Evolutionary conservation across 2,888 invertebrate genomes (phyloP), one percentile per base, ranked within the genome.

Genomic region (Macaria notata): DNA sequence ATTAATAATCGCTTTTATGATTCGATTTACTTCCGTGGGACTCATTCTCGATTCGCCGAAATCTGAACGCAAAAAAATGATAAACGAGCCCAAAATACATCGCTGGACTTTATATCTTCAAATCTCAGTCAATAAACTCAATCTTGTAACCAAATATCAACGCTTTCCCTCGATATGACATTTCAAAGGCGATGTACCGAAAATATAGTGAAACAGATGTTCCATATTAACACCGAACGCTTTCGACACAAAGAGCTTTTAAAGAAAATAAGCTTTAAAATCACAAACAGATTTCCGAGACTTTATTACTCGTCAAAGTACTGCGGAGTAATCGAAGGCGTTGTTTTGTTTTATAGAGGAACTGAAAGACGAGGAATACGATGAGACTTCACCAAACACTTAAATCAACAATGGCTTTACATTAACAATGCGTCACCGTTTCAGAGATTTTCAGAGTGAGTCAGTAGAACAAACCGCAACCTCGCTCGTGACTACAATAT

Each of bases 171-270:
- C 73, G 71, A 75, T 77, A 78, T 76, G 78, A 79, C 76, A 75
- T 75, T 48, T 72, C 71, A 73, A 75, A 76, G 72, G 63, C 71
- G 65, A 66, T 71, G 70, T 73, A 66, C 75, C 75, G 69, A 70
- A 81, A 82, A 83, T 83, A 83, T 76, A 83, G 75, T 75, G 72
- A 66, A 79, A 75, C 83, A 83, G 81, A 84, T 84, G 79, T 76
- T 68, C 79, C 78, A 72, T 76, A 78, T 81, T 78, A 76, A 72
- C 67, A 66, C 61, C 69, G 67, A 73, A 70, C 70, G 70, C 69
- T 61, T 62, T 54, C 45, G 36, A 59, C 52, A 64, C 62, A 81
- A 78, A 78, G 61, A 67, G 70, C 68, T 72, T 76, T 74, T 65
- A 72, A 72, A 79, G 68, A 71, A 72, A 75, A 73, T 60, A 72